Percentiles rank a stretch among this genome's conserved stretches.
phyloP scores from a whole-genome alignment of 2,113 vertebrate genomes.

The Origma solitaria region DNA sequence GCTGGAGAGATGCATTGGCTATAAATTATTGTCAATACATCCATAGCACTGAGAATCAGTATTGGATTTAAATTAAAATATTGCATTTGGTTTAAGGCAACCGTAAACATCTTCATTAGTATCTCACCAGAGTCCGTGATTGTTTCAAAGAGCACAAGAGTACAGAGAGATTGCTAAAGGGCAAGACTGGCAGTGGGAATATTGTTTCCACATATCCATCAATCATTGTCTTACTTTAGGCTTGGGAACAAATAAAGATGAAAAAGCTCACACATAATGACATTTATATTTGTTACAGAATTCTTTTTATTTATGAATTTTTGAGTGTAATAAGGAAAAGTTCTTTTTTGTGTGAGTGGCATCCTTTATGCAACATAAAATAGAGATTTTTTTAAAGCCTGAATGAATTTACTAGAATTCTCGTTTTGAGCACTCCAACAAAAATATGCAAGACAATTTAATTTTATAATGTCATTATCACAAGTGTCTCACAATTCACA shows the following conservation, averaged over 20 bases:
- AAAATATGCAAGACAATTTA: not conserved
- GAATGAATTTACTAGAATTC: not conserved
- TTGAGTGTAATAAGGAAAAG: not conserved
- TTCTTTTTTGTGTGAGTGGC: not conserved
- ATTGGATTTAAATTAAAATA: not conserved
- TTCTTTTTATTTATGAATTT: not conserved
- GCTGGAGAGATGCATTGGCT: not conserved
- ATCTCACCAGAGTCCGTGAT: not conserved
- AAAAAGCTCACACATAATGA: not conserved
- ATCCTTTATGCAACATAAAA: not conserved
- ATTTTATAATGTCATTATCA: not conserved
- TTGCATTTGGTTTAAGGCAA: not conserved
- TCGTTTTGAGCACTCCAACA: not conserved
- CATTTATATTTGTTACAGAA: not conserved
- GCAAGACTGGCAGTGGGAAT: not conserved
- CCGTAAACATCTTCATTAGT: not conserved
- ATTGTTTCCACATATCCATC: not conserved
- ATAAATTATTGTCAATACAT: not conserved
- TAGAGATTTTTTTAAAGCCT: not conserved
- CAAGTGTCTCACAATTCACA: not conserved
- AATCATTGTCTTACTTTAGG: constrained; percentile 1
- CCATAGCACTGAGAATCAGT: not conserved
- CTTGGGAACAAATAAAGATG: not conserved
- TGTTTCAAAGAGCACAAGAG: not conserved
- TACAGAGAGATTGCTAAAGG: not conserved